Conservation (phyloP, 2,113 vertebrate species). For the Pongo pygmaeus region DNA sequence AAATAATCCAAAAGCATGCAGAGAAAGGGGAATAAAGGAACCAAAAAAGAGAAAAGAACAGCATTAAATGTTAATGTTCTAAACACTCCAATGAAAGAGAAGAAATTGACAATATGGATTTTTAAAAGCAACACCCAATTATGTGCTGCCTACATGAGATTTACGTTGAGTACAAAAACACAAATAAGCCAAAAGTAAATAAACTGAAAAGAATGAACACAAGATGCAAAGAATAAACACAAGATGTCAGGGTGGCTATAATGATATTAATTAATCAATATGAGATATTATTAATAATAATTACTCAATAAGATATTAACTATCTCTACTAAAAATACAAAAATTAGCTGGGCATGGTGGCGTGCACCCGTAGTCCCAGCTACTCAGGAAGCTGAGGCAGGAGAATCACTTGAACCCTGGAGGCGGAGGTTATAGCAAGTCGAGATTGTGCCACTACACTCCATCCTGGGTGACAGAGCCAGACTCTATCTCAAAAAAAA, state of each 20-base stretch:
- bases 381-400: too few relatives aligned
- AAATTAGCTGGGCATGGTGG: too few relatives aligned
- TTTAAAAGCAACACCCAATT: neutral
- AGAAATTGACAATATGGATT: neutral
- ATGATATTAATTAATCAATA: neutral
- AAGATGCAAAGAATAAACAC: neutral
- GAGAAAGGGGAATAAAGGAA: neutral
- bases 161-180: neutral
- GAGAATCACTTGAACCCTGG: too few relatives aligned
- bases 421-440: too few relatives aligned
- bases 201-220: neutral
- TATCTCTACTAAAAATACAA: too few relatives aligned
- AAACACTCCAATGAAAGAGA: neutral
- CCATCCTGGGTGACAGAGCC: too few relatives aligned
- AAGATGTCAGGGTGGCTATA: too few relatives aligned
- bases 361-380: too few relatives aligned
- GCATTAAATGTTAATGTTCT: neutral
- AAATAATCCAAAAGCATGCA: neutral
- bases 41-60: neutral
- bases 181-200: neutral
- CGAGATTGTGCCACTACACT: fast-evolving
- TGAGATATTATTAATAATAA: too few relatives aligned
- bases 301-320: too few relatives aligned
- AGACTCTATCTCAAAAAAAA: too few relatives aligned
- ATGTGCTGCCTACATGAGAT: neutral